These are phyloP conservation scores for Agonopterix alstromeriana DNA, from an alignment of 2,888 invertebrate genomes.

Conservation along the genomic window DNA sequence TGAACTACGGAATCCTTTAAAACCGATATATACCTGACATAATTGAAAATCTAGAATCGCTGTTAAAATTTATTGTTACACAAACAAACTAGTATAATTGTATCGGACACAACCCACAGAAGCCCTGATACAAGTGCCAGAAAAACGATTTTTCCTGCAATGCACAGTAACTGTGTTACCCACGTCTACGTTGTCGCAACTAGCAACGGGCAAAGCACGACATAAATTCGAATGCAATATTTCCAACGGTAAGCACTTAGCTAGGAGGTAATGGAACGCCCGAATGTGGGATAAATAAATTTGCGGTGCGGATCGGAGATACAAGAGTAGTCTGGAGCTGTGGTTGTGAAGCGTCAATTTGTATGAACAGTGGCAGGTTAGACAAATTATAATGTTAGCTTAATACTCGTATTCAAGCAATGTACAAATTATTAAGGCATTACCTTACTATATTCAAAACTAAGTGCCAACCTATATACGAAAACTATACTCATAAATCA, in stretches of 20 bases:
- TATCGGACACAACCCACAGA: no score
- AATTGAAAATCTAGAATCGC: no score
- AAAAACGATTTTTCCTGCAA: background rate
- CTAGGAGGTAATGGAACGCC: constrained; percentile 14
- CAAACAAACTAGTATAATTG: no score
- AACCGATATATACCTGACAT: no score
- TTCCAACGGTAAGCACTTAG: constrained; percentile 26
- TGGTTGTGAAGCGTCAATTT: background rate
- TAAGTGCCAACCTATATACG: no score
- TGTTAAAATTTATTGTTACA: no score
- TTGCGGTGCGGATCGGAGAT: constrained; percentile 4
- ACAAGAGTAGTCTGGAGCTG: background rate
- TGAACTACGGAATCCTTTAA: no score
- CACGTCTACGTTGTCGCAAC: background rate
- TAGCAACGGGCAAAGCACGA: constrained; percentile 10
- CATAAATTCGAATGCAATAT: constrained; percentile 37
- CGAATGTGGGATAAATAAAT: constrained; percentile 14
- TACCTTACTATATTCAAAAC: no score
- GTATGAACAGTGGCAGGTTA: background rate
- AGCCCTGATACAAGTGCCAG: no score
- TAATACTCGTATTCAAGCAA: no score
- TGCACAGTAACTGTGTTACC: constrained; percentile 7
- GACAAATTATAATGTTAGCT: background rate
- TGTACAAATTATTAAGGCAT: no score
- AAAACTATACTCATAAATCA: no score